Evolutionary conservation across 2,797 vertebrate genomes (phyloP).

Genomic region (Pantherophis alleghaniensis): DNA sequence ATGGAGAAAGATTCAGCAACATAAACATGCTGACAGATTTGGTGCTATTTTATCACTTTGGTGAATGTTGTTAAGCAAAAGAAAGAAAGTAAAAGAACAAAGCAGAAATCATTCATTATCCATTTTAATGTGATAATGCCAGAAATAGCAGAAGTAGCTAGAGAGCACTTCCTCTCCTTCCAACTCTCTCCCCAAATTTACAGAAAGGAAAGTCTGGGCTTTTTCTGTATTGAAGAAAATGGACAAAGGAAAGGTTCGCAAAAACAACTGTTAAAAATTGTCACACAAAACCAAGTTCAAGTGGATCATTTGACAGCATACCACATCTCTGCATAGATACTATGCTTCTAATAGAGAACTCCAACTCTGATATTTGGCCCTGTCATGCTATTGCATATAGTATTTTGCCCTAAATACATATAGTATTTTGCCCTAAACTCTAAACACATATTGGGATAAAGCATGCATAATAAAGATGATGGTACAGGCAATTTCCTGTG

Average conservation of each 20-base stretch:
- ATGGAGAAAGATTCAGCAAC: background rate
- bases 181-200: background rate
- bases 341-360: background rate
- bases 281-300: background rate
- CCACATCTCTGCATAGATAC: background rate
- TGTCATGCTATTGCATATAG: background rate
- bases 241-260: background rate
- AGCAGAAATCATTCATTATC: background rate
- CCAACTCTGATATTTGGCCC: background rate
- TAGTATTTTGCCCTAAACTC: background rate
- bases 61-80: background rate
- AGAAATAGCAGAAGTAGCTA: background rate
- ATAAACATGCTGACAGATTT: background rate
- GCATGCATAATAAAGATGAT: background rate
- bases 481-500: background rate
- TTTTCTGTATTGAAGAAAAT: background rate
- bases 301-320: background rate
- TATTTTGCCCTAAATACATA: background rate
- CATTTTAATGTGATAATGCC: background rate
- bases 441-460: background rate
- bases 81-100: background rate
- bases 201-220: background rate
- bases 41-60: conserved; percentile 1
- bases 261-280: background rate
- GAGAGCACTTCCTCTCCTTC: background rate